Evolutionary conservation across 2,113 vertebrate genomes (phyloP).

Genomic region (Illadopsis cleaveri): DNA sequence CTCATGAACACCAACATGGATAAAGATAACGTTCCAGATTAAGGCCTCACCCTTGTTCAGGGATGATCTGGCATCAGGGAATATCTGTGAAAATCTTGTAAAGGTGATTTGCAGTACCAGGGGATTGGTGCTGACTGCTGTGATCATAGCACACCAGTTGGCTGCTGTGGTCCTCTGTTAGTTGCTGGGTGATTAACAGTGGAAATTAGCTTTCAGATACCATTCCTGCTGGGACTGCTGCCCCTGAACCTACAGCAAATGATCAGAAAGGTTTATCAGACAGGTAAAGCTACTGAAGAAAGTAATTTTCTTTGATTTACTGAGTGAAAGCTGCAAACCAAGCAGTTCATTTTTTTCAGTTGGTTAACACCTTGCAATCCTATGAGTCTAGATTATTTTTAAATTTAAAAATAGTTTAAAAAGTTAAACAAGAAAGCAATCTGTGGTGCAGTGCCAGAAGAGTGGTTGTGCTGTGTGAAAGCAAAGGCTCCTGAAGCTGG

Average conservation of each 20-base stretch:
- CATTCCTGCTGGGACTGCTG: neutral
- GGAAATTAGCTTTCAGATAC: neutral
- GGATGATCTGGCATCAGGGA: neutral
- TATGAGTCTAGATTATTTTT: neutral
- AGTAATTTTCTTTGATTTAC: neutral
- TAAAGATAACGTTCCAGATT: neutral
- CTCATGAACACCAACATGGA: neutral
- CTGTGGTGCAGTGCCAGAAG: neutral
- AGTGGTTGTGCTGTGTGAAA: neutral
- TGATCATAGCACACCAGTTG: neutral
- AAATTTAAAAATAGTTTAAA: neutral
- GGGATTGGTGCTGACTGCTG: neutral
- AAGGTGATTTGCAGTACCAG: neutral
- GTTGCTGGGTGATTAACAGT: neutral
- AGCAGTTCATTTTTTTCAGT: neutral
- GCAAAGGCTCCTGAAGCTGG: neutral
- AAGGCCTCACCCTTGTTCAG: neutral
- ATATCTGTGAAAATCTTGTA: neutral
- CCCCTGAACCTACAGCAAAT: neutral
- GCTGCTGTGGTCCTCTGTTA: neutral
- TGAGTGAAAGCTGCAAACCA: neutral
- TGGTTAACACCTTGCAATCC: neutral
- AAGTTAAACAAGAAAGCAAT: neutral
- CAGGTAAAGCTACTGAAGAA: neutral
- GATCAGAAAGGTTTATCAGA: neutral